Conservation (phyloP, 23 tunicate species). For the Trididemnum nubilum region DNA sequence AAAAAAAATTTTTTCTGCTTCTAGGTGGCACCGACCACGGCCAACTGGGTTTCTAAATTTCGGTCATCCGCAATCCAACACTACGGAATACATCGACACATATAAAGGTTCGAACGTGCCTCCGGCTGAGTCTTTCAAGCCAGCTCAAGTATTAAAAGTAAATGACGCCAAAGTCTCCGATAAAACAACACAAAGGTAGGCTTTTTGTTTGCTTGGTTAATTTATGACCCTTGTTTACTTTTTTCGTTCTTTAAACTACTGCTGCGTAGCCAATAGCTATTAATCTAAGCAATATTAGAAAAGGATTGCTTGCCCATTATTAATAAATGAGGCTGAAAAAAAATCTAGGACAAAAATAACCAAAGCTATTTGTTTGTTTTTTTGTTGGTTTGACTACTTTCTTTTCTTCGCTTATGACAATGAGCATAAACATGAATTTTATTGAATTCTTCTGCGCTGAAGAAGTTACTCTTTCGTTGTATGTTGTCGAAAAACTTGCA, state of each 20-base stretch:
- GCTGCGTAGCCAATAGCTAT: neutral
- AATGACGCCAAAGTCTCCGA: constrained; percentile 73
- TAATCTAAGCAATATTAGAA: too few species aligned
- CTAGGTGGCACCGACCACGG: constrained; percentile 90
- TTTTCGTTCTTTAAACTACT: neutral
- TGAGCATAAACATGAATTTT: too few species aligned
- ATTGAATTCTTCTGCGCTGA: neutral
- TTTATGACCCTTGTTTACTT: neutral
- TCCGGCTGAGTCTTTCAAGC: constrained; percentile 71
- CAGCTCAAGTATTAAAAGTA: constrained; percentile 46
- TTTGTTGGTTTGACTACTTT: too few species aligned
- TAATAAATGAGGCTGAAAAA: too few species aligned
- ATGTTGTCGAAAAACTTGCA: too few species aligned
- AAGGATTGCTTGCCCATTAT: too few species aligned
- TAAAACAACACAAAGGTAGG: constrained; percentile 78
- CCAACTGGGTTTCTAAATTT: constrained; percentile 70
- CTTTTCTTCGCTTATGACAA: too few species aligned
- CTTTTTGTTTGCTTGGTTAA: too few species aligned
- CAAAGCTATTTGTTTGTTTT: too few species aligned
- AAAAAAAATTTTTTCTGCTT: too few species aligned
- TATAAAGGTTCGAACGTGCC: constrained; percentile 49
- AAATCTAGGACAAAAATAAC: too few species aligned
- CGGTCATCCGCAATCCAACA: constrained; percentile 43
- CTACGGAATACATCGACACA: constrained; percentile 70
- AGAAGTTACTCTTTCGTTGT: neutral